Base-by-base conservation (phyloP, 2,113 vertebrate species). In the Chunga burmeisteri region DNA sequence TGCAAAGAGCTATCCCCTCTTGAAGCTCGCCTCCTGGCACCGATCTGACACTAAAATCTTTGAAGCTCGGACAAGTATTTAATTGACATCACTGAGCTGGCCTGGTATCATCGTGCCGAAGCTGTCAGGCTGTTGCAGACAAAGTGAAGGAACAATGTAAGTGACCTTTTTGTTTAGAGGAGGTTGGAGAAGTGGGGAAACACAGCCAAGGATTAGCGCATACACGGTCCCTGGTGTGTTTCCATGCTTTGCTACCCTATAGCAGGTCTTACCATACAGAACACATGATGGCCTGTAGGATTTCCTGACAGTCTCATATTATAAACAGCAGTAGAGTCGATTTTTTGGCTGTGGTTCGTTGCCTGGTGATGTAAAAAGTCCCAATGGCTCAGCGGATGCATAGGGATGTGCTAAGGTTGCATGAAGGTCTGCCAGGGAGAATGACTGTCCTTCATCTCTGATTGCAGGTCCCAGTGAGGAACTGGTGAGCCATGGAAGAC, bases 21-120 rank as follows among this genome's bases (percentile, higher is more conserved):
- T 44, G 55, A 73, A 63, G 26, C 38, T 27, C 3, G 2, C 23
- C 56, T 73, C 68, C 90, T 95, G 92, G 92, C 86, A 90, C 70
- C 71, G 13, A 49, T 4, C 70, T 53, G 55, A 66, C 49, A 10
- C 46, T 10, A 56, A 19, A 34, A 81, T 22, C 90, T 92, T 86
- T 93, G 90, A 90, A 95, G 62, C 13, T 75, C n/a, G 47, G 71
- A n/a, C 78, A 88, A 95, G 19, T 4, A 19, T 80, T 94, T 55
- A 61, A 73, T 21, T 95, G 96, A 70, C 96, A 96, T 88, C 62
- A 34, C 18, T 6, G 46, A 88, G 73, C 30, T 95, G 94, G 89
- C 91, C 81, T 5, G 1, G 52, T 72, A 63, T 55, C 53, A 3
- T 38, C 7, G 2, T 5, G 73, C 68, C 0, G 20, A 90, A 55